These are phyloP conservation scores for Dromaius novaehollandiae DNA, from an alignment of 2,113 vertebrate genomes.

Conservation along the genomic window DNA sequence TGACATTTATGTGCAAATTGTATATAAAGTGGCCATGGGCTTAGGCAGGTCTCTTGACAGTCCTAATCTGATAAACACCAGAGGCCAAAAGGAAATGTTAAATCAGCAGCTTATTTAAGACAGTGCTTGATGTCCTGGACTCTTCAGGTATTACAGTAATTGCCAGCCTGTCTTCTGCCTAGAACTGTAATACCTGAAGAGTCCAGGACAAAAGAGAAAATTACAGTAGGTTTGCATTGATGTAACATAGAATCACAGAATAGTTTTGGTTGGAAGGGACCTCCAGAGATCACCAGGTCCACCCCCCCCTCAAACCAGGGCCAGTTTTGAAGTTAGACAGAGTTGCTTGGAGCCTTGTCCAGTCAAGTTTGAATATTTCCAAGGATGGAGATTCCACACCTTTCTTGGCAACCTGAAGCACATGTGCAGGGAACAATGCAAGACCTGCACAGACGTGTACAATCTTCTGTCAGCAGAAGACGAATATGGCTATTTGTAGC, in stretches of 20 bases:
- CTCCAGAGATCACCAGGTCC: neutral
- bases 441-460: neutral
- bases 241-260: neutral
- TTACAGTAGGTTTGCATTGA: neutral
- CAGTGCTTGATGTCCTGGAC: neutral
- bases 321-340: neutral
- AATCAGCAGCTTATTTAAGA: neutral
- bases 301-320: neutral
- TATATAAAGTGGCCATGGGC: neutral
- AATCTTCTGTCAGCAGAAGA: neutral
- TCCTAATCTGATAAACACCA: neutral
- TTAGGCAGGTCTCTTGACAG: neutral
- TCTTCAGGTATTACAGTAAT: neutral
- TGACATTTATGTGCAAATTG: neutral
- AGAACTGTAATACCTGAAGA: neutral
- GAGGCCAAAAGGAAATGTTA: neutral
- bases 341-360: neutral
- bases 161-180: neutral
- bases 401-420: neutral
- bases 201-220: neutral
- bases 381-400: neutral
- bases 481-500: neutral
- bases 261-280: neutral
- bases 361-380: neutral
- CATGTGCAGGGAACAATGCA: neutral